Evolutionary conservation across 2,888 invertebrate species (phyloP), one percentile per base, ranked within the genome.

Genomic region (Torymus aiolomorphi): DNA sequence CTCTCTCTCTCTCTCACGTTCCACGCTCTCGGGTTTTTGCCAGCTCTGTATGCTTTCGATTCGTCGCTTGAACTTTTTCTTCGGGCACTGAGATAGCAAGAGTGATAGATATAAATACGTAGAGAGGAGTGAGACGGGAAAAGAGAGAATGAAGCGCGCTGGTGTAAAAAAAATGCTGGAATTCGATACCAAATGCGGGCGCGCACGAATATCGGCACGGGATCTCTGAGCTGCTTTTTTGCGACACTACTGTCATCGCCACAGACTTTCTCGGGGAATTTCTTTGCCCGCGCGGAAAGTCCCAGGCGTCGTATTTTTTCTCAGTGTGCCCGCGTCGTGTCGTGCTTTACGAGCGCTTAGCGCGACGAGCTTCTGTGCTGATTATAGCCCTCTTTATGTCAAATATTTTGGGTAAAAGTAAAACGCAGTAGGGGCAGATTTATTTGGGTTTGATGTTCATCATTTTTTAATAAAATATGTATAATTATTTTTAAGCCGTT

Each of bases 401-500:
- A 42, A 70, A 49, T 61, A 84, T 84, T 81, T 82, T 80, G 82
- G 82, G 83, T 42, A 8, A 5, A 42, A 5, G 42, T 42, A 8
- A 42, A 42, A 42, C 8, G 8, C 8, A 42, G 42, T 1, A 42
- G 42, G 1, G 1, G 42, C 42, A 42, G 42, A 42, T 42, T 5
- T 5, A 42, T 42, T 42, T 8, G 1, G 8, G 8, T 42, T 10
- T 42, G 1, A 42, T 8, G 5, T 42, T 42, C 8, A 8, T 42
- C 8, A 42, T 42, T 42, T n/a, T n/a, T n/a, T n/a, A n/a, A n/a
- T n/a, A n/a, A n/a, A n/a, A n/a, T n/a, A n/a, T n/a, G n/a, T n/a
- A n/a, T n/a, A n/a, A n/a, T n/a, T n/a, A n/a, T n/a, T n/a, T n/a
- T n/a, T n/a, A n/a, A n/a, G n/a, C n/a, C n/a, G n/a, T n/a, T n/a